Conservation (phyloP, 1,140 invertebrate genomes). For the Lasaia peninsularis region DNA sequence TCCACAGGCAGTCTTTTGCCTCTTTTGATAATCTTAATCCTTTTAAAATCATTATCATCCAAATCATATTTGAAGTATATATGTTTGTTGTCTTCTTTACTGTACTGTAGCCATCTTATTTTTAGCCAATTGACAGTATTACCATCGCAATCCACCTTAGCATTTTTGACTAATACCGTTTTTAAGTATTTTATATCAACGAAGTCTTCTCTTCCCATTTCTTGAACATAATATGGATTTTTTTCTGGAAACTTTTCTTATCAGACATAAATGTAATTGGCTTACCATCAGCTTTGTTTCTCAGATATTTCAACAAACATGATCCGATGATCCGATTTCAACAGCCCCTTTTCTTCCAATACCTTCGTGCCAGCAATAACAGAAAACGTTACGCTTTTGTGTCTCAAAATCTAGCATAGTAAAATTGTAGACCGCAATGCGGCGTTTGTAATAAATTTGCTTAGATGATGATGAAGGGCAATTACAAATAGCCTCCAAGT, state of each 20-base stretch:
- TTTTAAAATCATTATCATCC: constrained; percentile 11
- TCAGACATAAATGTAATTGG: constrained; percentile 24
- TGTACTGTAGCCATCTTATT: constrained; percentile 20
- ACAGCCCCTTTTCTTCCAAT: constrained; percentile 17
- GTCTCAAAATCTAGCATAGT: constrained; percentile 22
- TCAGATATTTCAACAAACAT: constrained; percentile 26
- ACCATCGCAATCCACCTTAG: constrained; percentile 11
- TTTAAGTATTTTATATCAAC: background rate
- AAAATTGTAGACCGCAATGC: constrained; percentile 21
- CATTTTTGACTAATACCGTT: constrained; percentile 15
- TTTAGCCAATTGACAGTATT: constrained; percentile 20
- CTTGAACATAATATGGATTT: constrained; percentile 14
- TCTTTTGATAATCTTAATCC: constrained; percentile 3
- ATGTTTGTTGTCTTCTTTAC: constrained; percentile 21
- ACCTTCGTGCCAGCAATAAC: constrained; percentile 27
- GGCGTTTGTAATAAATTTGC: background rate
- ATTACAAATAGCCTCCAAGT: constrained; percentile 17
- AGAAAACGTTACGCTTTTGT: constrained; percentile 23
- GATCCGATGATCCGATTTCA: constrained; percentile 25
- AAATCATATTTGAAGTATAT: constrained; percentile 19
- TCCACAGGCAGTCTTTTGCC: constrained; percentile 80
- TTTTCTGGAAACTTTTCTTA: constrained; percentile 7
- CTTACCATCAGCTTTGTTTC: constrained; percentile 23
- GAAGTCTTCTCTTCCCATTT: constrained; percentile 14
- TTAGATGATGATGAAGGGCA: constrained; percentile 15